Evolutionary conservation across 2,797 vertebrate species (phyloP).

Genomic region (Oreochromis grahami): DNA sequence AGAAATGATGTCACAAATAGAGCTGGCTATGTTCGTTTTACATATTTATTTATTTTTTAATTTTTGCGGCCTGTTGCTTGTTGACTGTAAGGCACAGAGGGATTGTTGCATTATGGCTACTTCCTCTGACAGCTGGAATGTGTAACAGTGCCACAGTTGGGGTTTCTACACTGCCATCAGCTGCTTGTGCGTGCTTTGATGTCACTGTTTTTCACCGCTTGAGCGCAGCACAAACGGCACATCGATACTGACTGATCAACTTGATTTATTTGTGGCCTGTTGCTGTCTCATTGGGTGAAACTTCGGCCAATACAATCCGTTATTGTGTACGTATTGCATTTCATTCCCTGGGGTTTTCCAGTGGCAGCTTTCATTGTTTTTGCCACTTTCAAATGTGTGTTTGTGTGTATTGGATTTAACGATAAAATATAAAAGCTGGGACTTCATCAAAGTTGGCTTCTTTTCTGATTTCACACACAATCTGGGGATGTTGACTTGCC

Average conservation of each 20-base stretch:
- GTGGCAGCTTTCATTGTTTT: background rate
- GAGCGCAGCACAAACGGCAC: background rate
- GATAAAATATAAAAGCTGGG: constrained; percentile 24
- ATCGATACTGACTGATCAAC: background rate
- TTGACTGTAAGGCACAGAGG: background rate
- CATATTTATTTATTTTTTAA: accelerated
- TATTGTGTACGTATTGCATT: background rate
- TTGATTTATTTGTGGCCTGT: background rate
- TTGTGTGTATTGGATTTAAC: background rate
- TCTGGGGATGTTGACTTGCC: accelerated
- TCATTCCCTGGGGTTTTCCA: background rate
- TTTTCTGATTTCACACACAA: background rate
- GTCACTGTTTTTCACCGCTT: background rate
- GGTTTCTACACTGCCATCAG: background rate
- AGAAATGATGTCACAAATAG: background rate
- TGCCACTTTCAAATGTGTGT: background rate
- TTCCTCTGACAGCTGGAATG: background rate
- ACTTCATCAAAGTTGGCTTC: background rate
- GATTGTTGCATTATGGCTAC: background rate
- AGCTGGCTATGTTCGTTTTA: background rate
- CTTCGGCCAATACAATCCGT: background rate
- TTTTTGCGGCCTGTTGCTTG: accelerated
- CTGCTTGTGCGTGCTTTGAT: background rate
- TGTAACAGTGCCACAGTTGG: background rate
- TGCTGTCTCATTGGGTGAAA: background rate